Conservation (phyloP, 2,888 invertebrate species). For the Furcula furcula region DNA sequence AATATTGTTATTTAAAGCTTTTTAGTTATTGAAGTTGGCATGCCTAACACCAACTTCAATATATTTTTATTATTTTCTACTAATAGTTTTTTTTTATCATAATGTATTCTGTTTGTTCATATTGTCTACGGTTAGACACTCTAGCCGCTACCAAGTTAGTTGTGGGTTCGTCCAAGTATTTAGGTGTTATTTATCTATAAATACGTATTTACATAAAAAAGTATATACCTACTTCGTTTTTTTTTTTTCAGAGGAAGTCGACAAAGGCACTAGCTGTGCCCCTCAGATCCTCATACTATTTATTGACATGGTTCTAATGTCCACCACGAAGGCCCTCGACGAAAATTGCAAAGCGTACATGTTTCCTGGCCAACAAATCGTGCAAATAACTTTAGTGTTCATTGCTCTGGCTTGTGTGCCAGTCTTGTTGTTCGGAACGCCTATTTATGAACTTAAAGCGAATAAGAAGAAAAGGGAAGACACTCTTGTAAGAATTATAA, state of each 20-base stretch:
- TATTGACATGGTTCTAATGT: constrained; percentile 88
- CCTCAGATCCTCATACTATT: constrained; percentile 89
- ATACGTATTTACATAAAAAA: too few species aligned
- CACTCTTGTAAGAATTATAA: constrained; percentile 31
- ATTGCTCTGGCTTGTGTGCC: constrained; percentile 85
- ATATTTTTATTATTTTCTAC: too few species aligned
- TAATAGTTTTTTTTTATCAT: too few species aligned
- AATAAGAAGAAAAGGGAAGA: constrained; percentile 33
- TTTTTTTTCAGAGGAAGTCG: constrained; percentile 31
- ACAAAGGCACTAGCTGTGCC: constrained; percentile 79
- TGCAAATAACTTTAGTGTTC: constrained; percentile 83
- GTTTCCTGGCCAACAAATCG: constrained; percentile 69
- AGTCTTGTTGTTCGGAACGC: constrained; percentile 88
- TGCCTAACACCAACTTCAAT: too few species aligned
- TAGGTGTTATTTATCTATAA: too few species aligned
- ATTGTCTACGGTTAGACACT: too few species aligned
- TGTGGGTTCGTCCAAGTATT: too few species aligned
- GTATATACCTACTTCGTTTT: too few species aligned
- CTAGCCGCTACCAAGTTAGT: too few species aligned
- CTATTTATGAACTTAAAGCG: constrained; percentile 69
- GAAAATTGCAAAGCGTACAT: constrained; percentile 78
- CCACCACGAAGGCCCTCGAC: constrained; percentile 39
- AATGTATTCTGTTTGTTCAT: too few species aligned
- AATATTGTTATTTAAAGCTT: too few species aligned
- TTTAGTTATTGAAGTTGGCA: too few species aligned